A percentile compares a stretch with the other conserved stretches of the same genome.
phyloP scores from a whole-genome alignment of 2,888 invertebrate species.

The Antheraea assamensis region DNA sequence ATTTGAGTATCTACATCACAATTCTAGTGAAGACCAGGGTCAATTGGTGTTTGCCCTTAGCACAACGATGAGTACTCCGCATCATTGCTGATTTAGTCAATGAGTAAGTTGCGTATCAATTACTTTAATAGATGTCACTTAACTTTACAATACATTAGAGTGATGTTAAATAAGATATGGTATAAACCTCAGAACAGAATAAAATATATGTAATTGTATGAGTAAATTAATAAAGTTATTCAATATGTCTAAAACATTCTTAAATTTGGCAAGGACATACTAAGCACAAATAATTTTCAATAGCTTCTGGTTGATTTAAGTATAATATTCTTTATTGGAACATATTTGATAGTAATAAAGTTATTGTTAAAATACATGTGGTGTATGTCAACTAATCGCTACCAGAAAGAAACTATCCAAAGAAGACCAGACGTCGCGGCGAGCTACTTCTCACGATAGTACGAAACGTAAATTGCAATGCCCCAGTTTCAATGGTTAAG shows the following conservation, averaged over 20 bases:
- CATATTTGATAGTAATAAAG: too few species aligned
- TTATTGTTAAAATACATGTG: too few species aligned
- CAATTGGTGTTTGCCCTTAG: background rate
- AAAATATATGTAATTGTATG: background rate
- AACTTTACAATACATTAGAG: background rate
- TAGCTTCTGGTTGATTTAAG: too few species aligned
- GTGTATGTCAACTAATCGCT: too few species aligned
- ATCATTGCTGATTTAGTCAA: constrained; percentile 2
- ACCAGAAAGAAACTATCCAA: too few species aligned
- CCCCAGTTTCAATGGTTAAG: background rate
- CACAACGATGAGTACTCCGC: background rate
- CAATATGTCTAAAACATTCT: too few species aligned
- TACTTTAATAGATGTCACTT: background rate
- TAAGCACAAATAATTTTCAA: too few species aligned
- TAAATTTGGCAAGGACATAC: too few species aligned
- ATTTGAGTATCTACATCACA: background rate
- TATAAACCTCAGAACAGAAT: background rate
- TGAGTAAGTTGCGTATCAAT: constrained; percentile 7
- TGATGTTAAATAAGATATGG: background rate
- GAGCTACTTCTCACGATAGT: background rate
- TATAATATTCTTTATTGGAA: too few species aligned
- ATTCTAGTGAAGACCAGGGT: background rate
- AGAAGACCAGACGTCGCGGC: too few species aligned
- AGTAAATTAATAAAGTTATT: too few species aligned
- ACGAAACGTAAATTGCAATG: background rate